Evolutionary conservation across 30 jellyfish, hydroid and myxozoan genomes (phyloP), one percentile per base, ranked within the genome.

Genomic region (Chironex yamaguchii): DNA sequence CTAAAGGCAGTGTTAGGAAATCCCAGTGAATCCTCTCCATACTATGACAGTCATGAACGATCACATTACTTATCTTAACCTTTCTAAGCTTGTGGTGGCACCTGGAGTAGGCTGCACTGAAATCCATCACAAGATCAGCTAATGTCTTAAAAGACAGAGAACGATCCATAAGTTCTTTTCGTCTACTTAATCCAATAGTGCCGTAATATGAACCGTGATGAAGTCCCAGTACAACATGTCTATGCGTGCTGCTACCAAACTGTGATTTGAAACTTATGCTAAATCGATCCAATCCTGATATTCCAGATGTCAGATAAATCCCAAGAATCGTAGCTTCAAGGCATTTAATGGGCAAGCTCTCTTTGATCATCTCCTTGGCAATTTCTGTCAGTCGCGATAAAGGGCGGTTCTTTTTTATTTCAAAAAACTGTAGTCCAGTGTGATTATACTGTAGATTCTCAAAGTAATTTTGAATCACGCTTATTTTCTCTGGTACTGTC

Each of bases 161-260:
- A 63, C 88, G 87, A 51, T 88, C 87, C 97, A 87, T 88, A 48
- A 93, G 67, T 49, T 77, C 92, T 22, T 70, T 58, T 62, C 98
- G 36, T 34, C 98, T 66, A 49, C 98, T 93, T 85, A 93, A 71
- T 17, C 98, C 98, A 32, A 93, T 54, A 1, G 98, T 97, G 29
- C 98, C 98, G 70, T 74, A 91, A 69, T 27, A 36, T 30, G 90
- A 34, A 23, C 91, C 90, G 21, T 58, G 27, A 58, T 36, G 64
- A 29, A 93, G 29, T 1, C 98, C 98, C 36, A 93, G 81, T 4
- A 93, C 98, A 76, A 93, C 95, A 49, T 93, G 98, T 25, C 97
- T 66, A 69, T 93, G 98, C 23, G 77, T 63, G 26, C 82, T 81
- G 28, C 78, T 67, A 34, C 42, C 67, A 63, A 83, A 93, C 67